These are phyloP conservation scores for Dermochelys coriacea DNA, from an alignment of 2,797 vertebrate genomes.

Conservation along the genomic window DNA sequence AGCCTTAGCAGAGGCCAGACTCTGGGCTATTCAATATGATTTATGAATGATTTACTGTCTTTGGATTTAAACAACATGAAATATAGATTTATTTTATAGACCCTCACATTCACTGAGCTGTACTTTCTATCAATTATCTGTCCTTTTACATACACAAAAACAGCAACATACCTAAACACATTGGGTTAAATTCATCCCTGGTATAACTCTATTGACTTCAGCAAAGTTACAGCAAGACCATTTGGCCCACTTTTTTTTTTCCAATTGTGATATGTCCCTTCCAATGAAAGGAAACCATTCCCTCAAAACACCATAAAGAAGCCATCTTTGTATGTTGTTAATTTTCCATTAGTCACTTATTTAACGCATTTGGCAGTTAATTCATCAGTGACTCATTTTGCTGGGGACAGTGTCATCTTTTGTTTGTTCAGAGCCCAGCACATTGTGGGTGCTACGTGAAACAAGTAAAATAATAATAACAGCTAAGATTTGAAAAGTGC, in stretches of 20 bases:
- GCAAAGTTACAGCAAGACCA: neutral
- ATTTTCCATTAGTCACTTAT: constrained; percentile 1
- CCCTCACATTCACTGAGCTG: neutral
- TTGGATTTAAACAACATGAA: neutral
- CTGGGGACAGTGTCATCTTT: neutral
- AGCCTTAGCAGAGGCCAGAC: neutral
- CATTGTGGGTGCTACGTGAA: neutral
- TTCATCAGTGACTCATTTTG: neutral
- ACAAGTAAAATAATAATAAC: neutral
- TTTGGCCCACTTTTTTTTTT: constrained; percentile 10
- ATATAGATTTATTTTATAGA: neutral
- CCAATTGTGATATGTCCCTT: neutral
- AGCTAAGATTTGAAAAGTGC: neutral
- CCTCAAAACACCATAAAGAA: constrained; percentile 2
- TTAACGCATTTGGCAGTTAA: neutral
- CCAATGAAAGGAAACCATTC: constrained; percentile 29
- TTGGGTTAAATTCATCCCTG: neutral
- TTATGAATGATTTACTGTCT: neutral
- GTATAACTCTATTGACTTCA: neutral
- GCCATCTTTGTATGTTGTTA: neutral
- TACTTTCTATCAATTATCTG: neutral
- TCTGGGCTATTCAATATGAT: neutral
- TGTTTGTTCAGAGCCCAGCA: neutral
- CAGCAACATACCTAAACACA: constrained; percentile 16
- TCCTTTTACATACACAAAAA: neutral